Evolutionary conservation across 2,797 vertebrate species (phyloP), one percentile per base, ranked within the genome.

Genomic region (Bradypodion pumilum): DNA sequence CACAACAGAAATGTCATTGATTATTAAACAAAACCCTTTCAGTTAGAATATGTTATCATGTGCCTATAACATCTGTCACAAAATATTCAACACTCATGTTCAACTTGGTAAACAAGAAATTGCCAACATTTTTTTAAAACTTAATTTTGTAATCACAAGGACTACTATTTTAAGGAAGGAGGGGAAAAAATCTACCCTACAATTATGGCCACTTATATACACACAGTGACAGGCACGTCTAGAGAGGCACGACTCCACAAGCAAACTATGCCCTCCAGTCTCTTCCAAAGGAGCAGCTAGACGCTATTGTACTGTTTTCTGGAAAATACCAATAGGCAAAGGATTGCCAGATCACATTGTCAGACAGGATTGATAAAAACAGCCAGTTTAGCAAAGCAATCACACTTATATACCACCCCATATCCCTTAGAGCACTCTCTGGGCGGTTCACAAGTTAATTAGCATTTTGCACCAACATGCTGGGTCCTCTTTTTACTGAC

Each of bases 281-380:
- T n/a, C 23, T 16, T n/a, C 1, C 1, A 0, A 1, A 10, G 78
- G 52, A 72, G n/a, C 72, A 88, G 90, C 86, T 44, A 86, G 81
- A 62, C 91, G 46, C 60, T n/a, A 44, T 37, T 68, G 0, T 27
- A 0, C 60, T 40, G 7, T 0, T 23, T 7, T 29, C 79, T 60
- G 65, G 42, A 27, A 59, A 35, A 89, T 68, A 72, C 0, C 7
- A 49, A 27, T 0, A 32, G 87, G 82, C 10, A 83, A 87, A 90
- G 89, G 90, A 90, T 84, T 88, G 88, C 0, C 32, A 85, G 82
- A 69, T 49, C 37, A 32, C 8, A 62, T 88, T 84, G 89, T 66
- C 91, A 65, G 76, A 7, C 77, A 35, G 32, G 69, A 78, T 81
- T 80, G 86, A 78, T 44, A 68, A 81, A 81, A 29, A n/a, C 10